These are phyloP conservation scores for Falcaria lacertinaria DNA, from an alignment of 2,888 invertebrate species.

Conservation along the genomic window DNA sequence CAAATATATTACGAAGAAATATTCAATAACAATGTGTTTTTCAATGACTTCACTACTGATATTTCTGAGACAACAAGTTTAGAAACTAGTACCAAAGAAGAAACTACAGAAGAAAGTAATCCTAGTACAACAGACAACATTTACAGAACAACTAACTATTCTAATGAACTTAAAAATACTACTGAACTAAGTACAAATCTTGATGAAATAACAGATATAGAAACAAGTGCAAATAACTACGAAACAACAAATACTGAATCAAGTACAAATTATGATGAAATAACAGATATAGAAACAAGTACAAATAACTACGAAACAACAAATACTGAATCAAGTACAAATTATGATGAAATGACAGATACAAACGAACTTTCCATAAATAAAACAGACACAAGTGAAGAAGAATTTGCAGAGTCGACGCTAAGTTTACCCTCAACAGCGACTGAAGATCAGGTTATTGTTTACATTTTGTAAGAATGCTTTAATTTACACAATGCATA, in stretches of 20 bases:
- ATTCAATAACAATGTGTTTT: neutral
- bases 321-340: neutral
- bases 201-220: too few species aligned
- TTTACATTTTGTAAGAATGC: conserved; percentile 24
- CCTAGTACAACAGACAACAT: neutral
- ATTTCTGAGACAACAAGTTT: neutral
- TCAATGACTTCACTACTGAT: neutral
- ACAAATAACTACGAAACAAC: too few species aligned
- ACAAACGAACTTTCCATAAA: neutral
- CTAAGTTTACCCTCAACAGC: conserved; percentile 12
- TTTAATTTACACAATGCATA: neutral
- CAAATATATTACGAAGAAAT: neutral
- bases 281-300: neutral
- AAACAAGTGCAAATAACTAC: too few species aligned
- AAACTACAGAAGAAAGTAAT: neutral
- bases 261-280: neutral
- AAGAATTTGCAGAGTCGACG: neutral
- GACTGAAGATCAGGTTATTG: conserved; percentile 32
- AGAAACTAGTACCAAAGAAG: neutral
- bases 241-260: neutral
- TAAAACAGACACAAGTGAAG: neutral
- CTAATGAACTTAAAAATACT: neutral
- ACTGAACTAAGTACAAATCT: neutral
- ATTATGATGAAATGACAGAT: neutral
- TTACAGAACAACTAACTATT: neutral